Evolutionary conservation across 2,113 vertebrate species (phyloP).

Genomic region (Sapajus apella): DNA sequence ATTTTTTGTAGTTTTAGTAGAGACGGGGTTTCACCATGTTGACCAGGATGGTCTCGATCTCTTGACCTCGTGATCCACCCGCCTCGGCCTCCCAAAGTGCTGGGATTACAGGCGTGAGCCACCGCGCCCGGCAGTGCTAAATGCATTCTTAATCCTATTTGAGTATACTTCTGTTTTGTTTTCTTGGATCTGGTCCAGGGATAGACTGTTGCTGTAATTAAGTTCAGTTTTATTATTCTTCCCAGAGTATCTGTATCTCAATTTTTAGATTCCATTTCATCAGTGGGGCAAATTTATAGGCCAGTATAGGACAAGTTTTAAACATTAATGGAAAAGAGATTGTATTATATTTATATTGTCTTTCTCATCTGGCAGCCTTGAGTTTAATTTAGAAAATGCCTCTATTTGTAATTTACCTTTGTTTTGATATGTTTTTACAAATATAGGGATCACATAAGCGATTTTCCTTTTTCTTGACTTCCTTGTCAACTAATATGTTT

Average conservation of each 20-base stretch:
- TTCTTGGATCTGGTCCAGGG: too few species aligned
- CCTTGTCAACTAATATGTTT: neutral
- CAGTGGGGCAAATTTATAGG: neutral
- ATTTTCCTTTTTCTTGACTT: constrained; percentile 15
- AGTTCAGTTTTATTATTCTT: neutral
- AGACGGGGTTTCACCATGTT: too few species aligned
- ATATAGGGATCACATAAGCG: neutral
- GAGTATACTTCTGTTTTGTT: too few species aligned
- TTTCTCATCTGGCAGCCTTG: neutral
- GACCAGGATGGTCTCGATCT: too few species aligned
- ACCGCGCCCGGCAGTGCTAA: neutral
- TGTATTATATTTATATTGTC: neutral
- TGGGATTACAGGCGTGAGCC: too few species aligned
- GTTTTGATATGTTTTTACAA: neutral
- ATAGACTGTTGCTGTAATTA: neutral
- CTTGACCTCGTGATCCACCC: too few species aligned
- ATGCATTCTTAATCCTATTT: too few species aligned
- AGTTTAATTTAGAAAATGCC: constrained; percentile 3
- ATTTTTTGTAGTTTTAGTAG: too few species aligned
- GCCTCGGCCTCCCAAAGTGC: too few species aligned
- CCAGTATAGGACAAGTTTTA: neutral
- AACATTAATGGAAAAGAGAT: neutral
- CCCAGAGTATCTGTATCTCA: neutral
- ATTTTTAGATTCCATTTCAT: constrained; percentile 12
- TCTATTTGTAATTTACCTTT: neutral